A percentile compares a stretch with the other conserved stretches of the same genome.
phyloP scores from a whole-genome alignment of 2,888 invertebrate species.

The Phaonia tiefii region DNA sequence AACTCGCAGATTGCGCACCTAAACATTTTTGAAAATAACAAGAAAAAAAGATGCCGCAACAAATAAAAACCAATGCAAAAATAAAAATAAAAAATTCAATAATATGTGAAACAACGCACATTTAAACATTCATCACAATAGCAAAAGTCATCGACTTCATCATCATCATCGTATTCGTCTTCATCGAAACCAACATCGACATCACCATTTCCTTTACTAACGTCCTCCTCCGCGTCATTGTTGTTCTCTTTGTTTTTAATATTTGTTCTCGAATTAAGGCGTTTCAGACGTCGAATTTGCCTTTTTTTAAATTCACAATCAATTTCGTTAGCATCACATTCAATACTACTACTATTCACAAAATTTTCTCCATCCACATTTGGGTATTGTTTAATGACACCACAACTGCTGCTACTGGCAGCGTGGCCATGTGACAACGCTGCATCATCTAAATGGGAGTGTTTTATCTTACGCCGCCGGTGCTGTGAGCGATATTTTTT shows the following conservation, averaged over 20 bases:
- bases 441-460: slow-evolving; percentile 45
- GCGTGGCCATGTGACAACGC: background rate
- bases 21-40: too few species aligned
- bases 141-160: slow-evolving; percentile 85
- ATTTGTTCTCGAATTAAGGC: slow-evolving; percentile 46
- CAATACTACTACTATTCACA: slow-evolving; percentile 62
- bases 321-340: slow-evolving; percentile 50
- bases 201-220: slow-evolving; percentile 56
- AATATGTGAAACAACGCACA: slow-evolving; percentile 73
- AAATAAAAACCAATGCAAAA: slow-evolving; percentile 49
- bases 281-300: slow-evolving; percentile 56
- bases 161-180: slow-evolving; percentile 68
- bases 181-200: slow-evolving; percentile 48
- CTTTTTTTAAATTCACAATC: slow-evolving; percentile 64
- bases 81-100: slow-evolving; percentile 39
- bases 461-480: slow-evolving; percentile 58
- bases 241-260: slow-evolving; percentile 20
- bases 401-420: background rate
- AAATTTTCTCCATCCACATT: slow-evolving; percentile 43
- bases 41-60: slow-evolving; percentile 8
- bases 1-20: too few species aligned
- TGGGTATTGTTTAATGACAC: slow-evolving; percentile 31
- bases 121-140: slow-evolving; percentile 88
- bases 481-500: slow-evolving; percentile 81
- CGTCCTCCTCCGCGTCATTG: slow-evolving; percentile 27